Conservation (phyloP, 2,888 invertebrate species). For the Cybosia mesomella region DNA sequence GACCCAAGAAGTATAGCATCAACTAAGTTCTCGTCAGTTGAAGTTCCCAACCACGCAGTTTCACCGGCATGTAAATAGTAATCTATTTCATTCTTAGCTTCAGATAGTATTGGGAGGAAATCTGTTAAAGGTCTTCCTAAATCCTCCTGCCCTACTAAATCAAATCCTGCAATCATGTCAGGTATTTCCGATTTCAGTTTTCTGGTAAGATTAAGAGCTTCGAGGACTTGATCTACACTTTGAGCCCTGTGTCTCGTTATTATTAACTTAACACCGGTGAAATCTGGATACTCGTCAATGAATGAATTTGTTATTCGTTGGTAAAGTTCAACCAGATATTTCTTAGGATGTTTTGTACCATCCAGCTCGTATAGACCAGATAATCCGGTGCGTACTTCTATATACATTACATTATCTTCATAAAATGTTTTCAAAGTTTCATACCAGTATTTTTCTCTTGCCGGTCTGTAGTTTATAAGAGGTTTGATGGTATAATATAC, state of each 20-base stretch:
- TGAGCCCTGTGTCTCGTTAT: conserved; percentile 72
- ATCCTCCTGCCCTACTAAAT: conserved; percentile 94
- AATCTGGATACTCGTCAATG: conserved; percentile 87
- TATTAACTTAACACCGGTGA: conserved; percentile 90
- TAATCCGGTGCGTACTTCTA: conserved; percentile 89
- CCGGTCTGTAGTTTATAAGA: conserved; percentile 88
- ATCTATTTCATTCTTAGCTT: conserved; percentile 83
- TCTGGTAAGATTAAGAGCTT: conserved; percentile 70
- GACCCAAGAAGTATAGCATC: conserved; percentile 92
- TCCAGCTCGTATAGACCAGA: conserved; percentile 81
- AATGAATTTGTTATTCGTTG: conserved; percentile 87
- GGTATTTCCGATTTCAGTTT: conserved; percentile 85
- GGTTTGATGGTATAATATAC: conserved; percentile 84
- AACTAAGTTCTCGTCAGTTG: conserved; percentile 90
- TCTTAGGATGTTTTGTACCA: conserved; percentile 81
- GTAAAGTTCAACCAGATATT: conserved; percentile 86
- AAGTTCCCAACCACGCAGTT: conserved; percentile 90
- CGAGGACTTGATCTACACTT: conserved; percentile 69
- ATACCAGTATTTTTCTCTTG: conserved; percentile 88
- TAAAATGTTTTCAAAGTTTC: conserved; percentile 88
- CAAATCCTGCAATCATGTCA: conserved; percentile 91
- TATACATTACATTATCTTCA: conserved; percentile 90
- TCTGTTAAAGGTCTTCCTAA: conserved; percentile 88
- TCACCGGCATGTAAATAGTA: conserved; percentile 94
- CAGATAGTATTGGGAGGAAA: conserved; percentile 85